Conservation (phyloP, 1,140 invertebrate species). For the Littorina saxatilis region DNA sequence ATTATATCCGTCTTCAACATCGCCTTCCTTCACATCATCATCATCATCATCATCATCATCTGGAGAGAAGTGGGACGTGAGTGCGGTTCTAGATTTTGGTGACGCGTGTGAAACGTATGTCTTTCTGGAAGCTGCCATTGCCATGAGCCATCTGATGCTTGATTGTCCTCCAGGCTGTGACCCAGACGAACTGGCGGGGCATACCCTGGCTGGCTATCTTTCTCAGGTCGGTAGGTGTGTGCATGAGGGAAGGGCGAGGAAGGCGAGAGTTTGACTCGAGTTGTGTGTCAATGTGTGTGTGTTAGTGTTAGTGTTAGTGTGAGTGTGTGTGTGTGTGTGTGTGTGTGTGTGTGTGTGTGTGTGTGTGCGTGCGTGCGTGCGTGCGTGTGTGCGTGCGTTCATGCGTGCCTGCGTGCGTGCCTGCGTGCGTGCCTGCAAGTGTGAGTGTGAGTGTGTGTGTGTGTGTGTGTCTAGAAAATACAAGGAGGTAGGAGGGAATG, state of each 20-base stretch:
- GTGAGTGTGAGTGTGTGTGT: too few relatives aligned
- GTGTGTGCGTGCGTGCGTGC: constrained; percentile 7
- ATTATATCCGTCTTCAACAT: too few relatives aligned
- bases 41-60: constrained; percentile 1
- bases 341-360: constrained; percentile 22
- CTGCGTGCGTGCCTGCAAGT: too few relatives aligned
- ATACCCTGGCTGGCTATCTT: neutral
- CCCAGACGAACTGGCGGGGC: too few relatives aligned
- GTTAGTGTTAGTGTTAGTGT: neutral
- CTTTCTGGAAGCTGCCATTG: neutral
- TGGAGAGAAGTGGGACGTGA: neutral
- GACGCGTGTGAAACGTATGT: neutral
- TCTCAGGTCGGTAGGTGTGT: neutral
- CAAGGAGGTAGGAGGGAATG: too few relatives aligned
- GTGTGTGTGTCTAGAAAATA: too few relatives aligned
- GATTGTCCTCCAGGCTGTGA: neutral
- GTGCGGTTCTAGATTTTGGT: neutral
- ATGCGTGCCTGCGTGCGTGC: too few relatives aligned
- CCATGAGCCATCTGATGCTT: neutral
- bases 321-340: too few relatives aligned
- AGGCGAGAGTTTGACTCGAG: neutral
- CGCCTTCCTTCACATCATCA: too few relatives aligned
- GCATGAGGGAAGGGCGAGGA: neutral
- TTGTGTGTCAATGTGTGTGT: constrained; percentile 24
- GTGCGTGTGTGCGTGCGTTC: too few relatives aligned